Conservation (phyloP, 2,113 vertebrate genomes). For the Urocynchramus pylzowi region DNA sequence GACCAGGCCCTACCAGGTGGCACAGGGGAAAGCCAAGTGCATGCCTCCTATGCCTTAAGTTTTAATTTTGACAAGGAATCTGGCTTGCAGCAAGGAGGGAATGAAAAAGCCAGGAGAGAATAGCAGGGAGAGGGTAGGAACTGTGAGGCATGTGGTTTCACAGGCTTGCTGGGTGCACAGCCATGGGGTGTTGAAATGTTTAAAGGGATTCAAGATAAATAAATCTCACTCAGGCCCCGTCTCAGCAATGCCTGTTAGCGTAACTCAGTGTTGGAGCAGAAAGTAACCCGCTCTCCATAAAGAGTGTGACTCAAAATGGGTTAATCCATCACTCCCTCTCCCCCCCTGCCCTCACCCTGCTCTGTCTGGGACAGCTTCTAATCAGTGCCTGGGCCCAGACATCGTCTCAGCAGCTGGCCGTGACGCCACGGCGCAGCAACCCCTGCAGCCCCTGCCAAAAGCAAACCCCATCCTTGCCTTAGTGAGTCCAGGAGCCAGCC, state of each 20-base stretch:
- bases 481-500: background rate
- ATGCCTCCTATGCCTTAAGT: background rate
- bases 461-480: background rate
- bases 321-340: slow-evolving; percentile 32
- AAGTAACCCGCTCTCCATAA: background rate
- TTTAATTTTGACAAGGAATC: background rate
- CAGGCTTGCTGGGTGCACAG: slow-evolving; percentile 30
- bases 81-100: background rate
- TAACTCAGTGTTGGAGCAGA: background rate
- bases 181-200: slow-evolving; percentile 51
- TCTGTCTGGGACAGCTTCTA: slow-evolving; percentile 4
- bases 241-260: background rate
- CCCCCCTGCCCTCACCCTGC: background rate
- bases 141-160: slow-evolving; percentile 26
- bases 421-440: background rate
- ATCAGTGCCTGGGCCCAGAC: slow-evolving; percentile 41
- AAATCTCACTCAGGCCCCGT: slow-evolving; percentile 11
- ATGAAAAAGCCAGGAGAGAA: background rate
- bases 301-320: background rate
- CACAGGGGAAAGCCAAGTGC: background rate
- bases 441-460: background rate
- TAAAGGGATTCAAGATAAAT: slow-evolving; percentile 62
- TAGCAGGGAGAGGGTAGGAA: background rate
- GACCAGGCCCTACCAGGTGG: background rate
- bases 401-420: background rate